Evolutionary conservation across 35 echinoderm and acorn worm genomes (phyloP), one percentile per base, ranked within the genome.

Genomic region (Acanthaster planci): DNA sequence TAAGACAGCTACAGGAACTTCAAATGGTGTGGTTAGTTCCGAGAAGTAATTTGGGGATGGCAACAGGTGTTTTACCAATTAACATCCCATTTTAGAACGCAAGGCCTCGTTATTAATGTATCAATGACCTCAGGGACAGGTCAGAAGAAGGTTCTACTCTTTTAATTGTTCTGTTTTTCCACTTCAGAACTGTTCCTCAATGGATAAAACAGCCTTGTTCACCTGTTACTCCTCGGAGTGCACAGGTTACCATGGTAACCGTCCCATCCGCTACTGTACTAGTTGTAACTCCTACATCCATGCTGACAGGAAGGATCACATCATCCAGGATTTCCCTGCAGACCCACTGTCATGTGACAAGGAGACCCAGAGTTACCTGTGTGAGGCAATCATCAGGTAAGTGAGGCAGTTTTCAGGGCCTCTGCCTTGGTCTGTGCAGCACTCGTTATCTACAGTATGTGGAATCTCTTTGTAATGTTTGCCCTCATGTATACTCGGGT

Each of bases 351-450:
- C 84, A 31, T 90, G 92, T 77, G 88, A 93, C 27, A 93, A 93
- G 78, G 95, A 98, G 82, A 93, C 88, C 21, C 91, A 93, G 88
- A 91, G 67, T 56, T 89, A 90, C 56, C 84, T 98, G 40, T 89
- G 90, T 52, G 95, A 98, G 39, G 91, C 91, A 54, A 93, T 98
- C 18, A 93, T 98, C 12, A 98, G 91, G 95, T 98, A 76, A 64
- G 56, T 37, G 7, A 7, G 1, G 7, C 21, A 10, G 8, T 47
- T 6, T 4, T 47, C 12, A 6, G 42, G 42, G 4, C 4, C 42
- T 47, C 12, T 12, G 4, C 42, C 42, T 12, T 47, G 4, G 4
- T 12, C 42, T 47, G 4, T n/a, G n/a, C n/a, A n/a, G n/a, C n/a
- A n/a, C n/a, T n/a, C n/a, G n/a, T n/a, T n/a, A n/a, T n/a, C n/a